phyloP scores from a whole-genome alignment of 2,888 invertebrate genomes.

The Prionchulus punctatus region DNA sequence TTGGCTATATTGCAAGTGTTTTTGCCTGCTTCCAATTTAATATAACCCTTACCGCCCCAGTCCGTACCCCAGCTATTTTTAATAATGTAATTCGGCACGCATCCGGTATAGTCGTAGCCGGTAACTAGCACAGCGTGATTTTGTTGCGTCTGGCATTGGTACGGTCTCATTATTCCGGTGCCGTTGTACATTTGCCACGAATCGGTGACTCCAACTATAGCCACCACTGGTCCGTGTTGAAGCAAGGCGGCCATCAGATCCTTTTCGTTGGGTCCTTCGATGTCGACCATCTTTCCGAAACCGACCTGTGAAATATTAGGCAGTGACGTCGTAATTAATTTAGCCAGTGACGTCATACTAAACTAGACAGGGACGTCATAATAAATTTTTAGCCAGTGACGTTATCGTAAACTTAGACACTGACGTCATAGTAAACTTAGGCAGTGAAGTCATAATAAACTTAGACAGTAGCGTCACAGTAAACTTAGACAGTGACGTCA shows the following conservation, averaged over 20 bases:
- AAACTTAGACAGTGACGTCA: no score
- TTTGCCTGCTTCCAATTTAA: neutral
- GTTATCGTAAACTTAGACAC: no score
- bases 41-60: neutral
- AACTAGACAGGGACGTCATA: no score
- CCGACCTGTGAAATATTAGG: no score
- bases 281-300: neutral
- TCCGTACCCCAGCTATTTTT: slow-evolving; percentile 2
- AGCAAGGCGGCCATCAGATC: neutral
- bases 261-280: neutral
- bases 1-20: neutral
- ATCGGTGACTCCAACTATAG: neutral
- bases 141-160: neutral
- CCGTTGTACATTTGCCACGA: slow-evolving; percentile 2
- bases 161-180: neutral
- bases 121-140: slow-evolving; percentile 1
- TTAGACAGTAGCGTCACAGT: no score
- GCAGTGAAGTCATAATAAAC: no score
- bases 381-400: no score
- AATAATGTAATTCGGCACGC: neutral
- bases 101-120: slow-evolving; percentile 3
- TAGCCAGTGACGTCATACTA: no score
- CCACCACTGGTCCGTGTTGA: neutral
- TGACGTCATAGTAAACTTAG: no score
- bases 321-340: no score